phyloP scores from a whole-genome alignment of 2,888 invertebrate species.

The Standfussiana lucernea region DNA sequence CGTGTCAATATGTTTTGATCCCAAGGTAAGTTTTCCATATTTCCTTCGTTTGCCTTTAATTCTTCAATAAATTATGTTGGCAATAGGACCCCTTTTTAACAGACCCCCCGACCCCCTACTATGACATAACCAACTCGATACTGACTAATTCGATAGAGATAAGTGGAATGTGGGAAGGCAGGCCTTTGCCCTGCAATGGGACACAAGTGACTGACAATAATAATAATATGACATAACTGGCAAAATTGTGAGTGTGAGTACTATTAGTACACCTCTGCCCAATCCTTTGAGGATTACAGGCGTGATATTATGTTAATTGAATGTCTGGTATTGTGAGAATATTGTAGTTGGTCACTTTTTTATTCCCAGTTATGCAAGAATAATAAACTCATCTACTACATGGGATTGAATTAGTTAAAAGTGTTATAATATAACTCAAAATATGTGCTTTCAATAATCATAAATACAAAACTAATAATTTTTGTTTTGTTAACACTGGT shows the following conservation, averaged over 20 bases:
- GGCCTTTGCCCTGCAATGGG: too few species aligned
- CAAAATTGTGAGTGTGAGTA: background rate
- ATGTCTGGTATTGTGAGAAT: too few species aligned
- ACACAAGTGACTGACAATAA: too few species aligned
- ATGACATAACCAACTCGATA: too few species aligned
- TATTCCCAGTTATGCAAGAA: background rate
- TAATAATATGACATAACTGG: background rate
- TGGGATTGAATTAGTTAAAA: slow-evolving; percentile 10
- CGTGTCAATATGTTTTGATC: too few species aligned
- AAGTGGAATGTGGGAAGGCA: too few species aligned
- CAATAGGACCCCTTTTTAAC: background rate
- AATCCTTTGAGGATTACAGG: background rate
- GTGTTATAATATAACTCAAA: slow-evolving; percentile 36
- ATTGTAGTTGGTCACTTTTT: background rate
- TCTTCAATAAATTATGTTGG: too few species aligned
- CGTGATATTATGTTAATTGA: background rate
- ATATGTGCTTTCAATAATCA: slow-evolving; percentile 35
- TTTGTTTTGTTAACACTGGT: slow-evolving; percentile 41
- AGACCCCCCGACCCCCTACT: too few species aligned
- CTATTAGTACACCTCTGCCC: background rate
- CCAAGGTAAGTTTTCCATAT: too few species aligned
- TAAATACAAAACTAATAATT: slow-evolving; percentile 36
- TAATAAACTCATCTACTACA: slow-evolving; percentile 26
- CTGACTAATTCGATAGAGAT: too few species aligned
- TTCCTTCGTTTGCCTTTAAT: too few species aligned